Evolutionary conservation across 2,797 vertebrate species (phyloP).

Genomic region (Rhincodon typus): DNA sequence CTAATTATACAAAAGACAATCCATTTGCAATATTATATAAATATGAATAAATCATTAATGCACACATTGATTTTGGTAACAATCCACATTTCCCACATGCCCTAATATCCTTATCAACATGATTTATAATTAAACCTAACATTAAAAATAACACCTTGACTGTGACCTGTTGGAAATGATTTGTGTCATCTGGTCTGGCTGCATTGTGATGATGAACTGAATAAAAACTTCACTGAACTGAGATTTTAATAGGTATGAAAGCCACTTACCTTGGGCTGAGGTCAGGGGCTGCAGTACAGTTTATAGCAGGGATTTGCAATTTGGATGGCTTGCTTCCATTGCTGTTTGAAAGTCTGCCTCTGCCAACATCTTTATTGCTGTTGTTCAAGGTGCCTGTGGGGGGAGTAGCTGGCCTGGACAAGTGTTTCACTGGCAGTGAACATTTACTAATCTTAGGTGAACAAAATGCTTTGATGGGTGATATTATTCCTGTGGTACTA

Average conservation of each 20-base stretch:
- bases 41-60: not conserved
- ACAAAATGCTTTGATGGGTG: conserved; percentile 55
- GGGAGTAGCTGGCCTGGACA: conserved; percentile 60
- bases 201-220: not conserved
- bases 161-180: not conserved
- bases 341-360: conserved; percentile 41
- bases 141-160: not conserved
- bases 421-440: conserved; percentile 48
- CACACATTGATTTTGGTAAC: not conserved
- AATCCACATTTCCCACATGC: not conserved
- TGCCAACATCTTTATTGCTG: conserved; percentile 41
- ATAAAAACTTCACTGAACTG: not conserved
- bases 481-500: conserved; percentile 42
- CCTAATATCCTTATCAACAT: not conserved
- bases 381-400: conserved; percentile 53
- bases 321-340: conserved; percentile 52
- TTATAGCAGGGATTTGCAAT: conserved; percentile 68
- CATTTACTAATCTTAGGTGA: conserved; percentile 57
- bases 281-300: conserved; percentile 59
- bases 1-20: not conserved
- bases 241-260: not conserved
- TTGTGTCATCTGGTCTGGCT: not conserved
- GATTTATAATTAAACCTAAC: not conserved
- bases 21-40: not conserved
- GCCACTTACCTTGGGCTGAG: conserved; percentile 66